A percentile compares a stretch with the other conserved stretches of the same genome.
phyloP scores from a whole-genome alignment of 2,888 invertebrate genomes.

The Heteromurus nitidus region DNA sequence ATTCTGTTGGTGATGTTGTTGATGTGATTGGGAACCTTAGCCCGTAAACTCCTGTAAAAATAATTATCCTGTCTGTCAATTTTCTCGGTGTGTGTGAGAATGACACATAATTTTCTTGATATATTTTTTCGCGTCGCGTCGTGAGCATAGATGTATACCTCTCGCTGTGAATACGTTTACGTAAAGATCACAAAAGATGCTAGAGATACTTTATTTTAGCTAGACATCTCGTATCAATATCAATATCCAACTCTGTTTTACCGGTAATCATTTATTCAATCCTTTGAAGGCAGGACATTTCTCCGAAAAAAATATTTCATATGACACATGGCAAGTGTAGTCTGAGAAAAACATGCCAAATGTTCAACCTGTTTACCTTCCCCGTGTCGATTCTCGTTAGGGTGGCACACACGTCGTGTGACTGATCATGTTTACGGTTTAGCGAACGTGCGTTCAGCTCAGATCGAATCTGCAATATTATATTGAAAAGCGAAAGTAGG shows the following conservation, averaged over 20 bases:
- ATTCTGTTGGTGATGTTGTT: not conserved
- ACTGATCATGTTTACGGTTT: no score
- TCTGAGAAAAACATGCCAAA: no score
- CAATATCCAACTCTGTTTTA: not conserved
- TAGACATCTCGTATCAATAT: not conserved
- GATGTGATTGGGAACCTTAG: not conserved
- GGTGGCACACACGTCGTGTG: no score
- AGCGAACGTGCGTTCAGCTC: no score
- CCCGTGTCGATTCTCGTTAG: no score
- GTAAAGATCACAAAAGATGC: not conserved
- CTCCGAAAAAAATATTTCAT: no score
- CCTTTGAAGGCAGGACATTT: not conserved
- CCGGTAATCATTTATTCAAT: not conserved
- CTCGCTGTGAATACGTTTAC: not conserved
- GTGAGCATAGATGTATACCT: no score
- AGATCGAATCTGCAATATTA: no score
- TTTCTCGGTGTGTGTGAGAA: not conserved
- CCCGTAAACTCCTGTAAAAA: no score
- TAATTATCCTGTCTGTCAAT: conserved; percentile 14
- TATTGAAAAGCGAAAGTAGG: no score
- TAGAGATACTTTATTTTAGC: not conserved
- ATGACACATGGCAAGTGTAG: no score
- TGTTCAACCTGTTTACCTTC: no score
- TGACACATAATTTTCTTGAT: not conserved
- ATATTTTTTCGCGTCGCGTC: not conserved